These are phyloP conservation scores for Dunckerocampus dactyliophorus DNA, from an alignment of 2,113 vertebrate species.

Conservation along the genomic window DNA sequence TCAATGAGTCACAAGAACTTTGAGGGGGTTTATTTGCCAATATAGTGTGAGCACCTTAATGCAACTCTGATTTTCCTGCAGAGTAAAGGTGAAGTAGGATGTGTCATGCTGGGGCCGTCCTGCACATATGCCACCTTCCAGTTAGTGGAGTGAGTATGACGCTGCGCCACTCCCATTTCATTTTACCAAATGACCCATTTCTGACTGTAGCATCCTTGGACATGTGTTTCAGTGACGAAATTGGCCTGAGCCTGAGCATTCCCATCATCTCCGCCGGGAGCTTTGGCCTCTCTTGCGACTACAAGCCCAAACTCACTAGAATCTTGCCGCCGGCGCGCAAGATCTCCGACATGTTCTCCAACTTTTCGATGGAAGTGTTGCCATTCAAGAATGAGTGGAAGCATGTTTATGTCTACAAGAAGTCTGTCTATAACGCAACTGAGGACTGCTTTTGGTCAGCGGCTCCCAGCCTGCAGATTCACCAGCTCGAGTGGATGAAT, in stretches of 20 bases:
- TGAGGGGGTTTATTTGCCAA: too few relatives aligned
- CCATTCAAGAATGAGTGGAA: constrained; percentile 78
- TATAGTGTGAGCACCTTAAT: not conserved
- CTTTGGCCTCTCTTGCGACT: constrained; percentile 92
- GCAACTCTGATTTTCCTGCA: constrained; percentile 44
- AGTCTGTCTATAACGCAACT: constrained; percentile 21
- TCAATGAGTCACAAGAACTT: too few relatives aligned
- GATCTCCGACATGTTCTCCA: constrained; percentile 75
- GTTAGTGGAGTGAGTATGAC: constrained; percentile 87
- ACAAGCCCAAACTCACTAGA: constrained; percentile 82
- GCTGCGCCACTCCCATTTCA: not conserved
- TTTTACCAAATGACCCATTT: not conserved
- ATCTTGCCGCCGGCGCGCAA: constrained; percentile 90
- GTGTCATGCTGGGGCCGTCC: constrained; percentile 84
- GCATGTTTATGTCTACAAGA: constrained; percentile 83
- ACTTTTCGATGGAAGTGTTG: constrained; percentile 67
- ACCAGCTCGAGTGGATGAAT: too few relatives aligned
- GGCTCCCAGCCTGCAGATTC: not conserved
- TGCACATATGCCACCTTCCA: constrained; percentile 92
- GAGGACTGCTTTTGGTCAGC: constrained; percentile 92
- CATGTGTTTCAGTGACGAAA: constrained; percentile 69
- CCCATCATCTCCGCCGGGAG: constrained; percentile 94
- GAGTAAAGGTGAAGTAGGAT: constrained; percentile 71
- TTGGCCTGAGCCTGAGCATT: constrained; percentile 75
- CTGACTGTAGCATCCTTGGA: not conserved